A percentile compares a stretch with the other conserved stretches of the same genome.
Conservation (phyloP, 2,888 invertebrate species). For the Conomelus anceps region DNA sequence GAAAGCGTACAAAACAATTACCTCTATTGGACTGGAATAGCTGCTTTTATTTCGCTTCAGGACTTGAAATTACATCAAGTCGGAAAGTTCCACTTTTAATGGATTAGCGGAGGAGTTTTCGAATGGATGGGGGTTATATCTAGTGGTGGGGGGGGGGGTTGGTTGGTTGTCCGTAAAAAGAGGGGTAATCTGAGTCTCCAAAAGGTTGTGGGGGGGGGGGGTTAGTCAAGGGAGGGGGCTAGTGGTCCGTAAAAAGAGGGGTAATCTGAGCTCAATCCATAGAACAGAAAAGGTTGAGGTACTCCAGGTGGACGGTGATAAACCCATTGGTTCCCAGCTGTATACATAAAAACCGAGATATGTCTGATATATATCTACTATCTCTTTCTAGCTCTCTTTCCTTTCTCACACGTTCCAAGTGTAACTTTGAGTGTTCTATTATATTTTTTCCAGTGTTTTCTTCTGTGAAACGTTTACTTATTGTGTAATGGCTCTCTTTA, state of each 20-base stretch:
- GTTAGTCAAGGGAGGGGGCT: background rate
- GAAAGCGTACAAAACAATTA: background rate
- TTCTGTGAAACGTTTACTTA: background rate
- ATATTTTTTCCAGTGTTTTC: background rate
- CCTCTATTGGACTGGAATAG: background rate
- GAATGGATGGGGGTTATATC: background rate
- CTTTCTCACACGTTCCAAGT: background rate
- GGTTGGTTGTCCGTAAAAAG: too few relatives aligned
- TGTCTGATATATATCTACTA: too few relatives aligned
- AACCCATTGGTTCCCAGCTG: background rate
- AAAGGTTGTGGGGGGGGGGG: too few relatives aligned
- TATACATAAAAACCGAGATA: too few relatives aligned
- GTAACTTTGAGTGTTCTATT: background rate
- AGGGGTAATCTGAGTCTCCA: too few relatives aligned
- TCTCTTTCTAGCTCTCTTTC: background rate
- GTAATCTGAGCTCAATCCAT: background rate
- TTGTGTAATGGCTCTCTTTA: background rate
- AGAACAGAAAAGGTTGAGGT: background rate
- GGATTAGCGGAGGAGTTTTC: background rate
- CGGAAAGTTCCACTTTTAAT: background rate
- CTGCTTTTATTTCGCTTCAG: background rate
- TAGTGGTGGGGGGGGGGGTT: too few relatives aligned
- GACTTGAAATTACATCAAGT: background rate
- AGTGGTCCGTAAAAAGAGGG: background rate
- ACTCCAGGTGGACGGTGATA: background rate